These are phyloP conservation scores for Melinaea menophilus DNA, from an alignment of 2,888 invertebrate genomes.

Conservation along the genomic window DNA sequence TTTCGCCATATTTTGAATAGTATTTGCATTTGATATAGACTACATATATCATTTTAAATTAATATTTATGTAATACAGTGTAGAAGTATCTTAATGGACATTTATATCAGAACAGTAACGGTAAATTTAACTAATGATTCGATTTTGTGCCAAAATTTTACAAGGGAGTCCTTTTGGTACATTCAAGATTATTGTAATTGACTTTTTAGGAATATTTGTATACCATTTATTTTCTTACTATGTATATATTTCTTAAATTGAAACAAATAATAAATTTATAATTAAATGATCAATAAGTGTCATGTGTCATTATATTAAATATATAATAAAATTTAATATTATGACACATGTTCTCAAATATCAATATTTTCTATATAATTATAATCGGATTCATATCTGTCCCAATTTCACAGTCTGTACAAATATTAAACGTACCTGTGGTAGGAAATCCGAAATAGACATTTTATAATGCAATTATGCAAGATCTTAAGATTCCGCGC, in stretches of 20 bases:
- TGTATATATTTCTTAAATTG: too few relatives aligned
- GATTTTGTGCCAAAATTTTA: constrained; percentile 5
- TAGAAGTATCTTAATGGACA: constrained; percentile 2
- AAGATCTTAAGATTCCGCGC: constrained; percentile 3
- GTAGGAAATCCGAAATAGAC: constrained; percentile 1
- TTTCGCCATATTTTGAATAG: too few relatives aligned
- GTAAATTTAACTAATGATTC: constrained; percentile 6
- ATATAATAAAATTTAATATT: too few relatives aligned
- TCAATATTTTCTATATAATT: too few relatives aligned
- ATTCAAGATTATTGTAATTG: constrained; percentile 1
- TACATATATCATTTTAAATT: background rate
- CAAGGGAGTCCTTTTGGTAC: background rate
- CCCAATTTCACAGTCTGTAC: background rate
- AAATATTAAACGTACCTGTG: background rate
- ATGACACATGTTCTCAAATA: too few relatives aligned
- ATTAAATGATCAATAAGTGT: too few relatives aligned
- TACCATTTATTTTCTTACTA: too few relatives aligned
- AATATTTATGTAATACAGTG: background rate
- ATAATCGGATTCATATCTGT: background rate
- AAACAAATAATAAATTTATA: too few relatives aligned
- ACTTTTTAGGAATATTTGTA: background rate
- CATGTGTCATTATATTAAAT: too few relatives aligned
- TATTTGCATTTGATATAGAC: background rate
- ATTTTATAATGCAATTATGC: constrained; percentile 2
- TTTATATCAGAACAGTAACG: constrained; percentile 4